These are phyloP conservation scores for Sipha maydis DNA, from an alignment of 2,888 invertebrate genomes.

Conservation along the genomic window DNA sequence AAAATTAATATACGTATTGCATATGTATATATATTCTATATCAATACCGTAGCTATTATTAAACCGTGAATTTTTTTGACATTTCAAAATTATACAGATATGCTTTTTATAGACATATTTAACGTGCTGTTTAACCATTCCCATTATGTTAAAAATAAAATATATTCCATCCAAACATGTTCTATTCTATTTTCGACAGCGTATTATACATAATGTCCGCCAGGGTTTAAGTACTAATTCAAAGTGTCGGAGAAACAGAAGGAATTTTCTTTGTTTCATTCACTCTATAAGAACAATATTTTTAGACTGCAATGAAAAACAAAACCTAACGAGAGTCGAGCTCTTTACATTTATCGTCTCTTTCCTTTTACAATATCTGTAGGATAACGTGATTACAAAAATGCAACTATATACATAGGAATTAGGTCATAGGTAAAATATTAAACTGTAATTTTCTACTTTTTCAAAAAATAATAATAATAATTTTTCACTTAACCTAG, in stretches of 20 bases:
- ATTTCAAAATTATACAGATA: neutral
- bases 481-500: too few species aligned
- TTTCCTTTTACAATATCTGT: too few species aligned
- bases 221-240: neutral
- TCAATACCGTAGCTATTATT: neutral
- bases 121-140: neutral
- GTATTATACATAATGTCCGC: neutral
- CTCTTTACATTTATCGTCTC: too few species aligned
- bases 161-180: neutral
- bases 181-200: too few species aligned
- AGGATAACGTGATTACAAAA: too few species aligned
- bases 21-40: neutral
- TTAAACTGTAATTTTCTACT: too few species aligned
- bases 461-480: too few species aligned
- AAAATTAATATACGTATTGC: neutral
- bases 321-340: too few species aligned
- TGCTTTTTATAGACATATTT: neutral
- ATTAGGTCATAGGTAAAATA: too few species aligned
- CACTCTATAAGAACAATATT: too few species aligned
- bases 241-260: neutral
- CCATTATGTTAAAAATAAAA: neutral
- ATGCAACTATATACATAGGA: too few species aligned
- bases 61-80: slow-evolving; percentile 23
- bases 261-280: neutral
- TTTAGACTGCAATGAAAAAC: too few species aligned